phyloP scores from a whole-genome alignment of 1,140 invertebrate species.

The Zaprionus tsacasi region DNA sequence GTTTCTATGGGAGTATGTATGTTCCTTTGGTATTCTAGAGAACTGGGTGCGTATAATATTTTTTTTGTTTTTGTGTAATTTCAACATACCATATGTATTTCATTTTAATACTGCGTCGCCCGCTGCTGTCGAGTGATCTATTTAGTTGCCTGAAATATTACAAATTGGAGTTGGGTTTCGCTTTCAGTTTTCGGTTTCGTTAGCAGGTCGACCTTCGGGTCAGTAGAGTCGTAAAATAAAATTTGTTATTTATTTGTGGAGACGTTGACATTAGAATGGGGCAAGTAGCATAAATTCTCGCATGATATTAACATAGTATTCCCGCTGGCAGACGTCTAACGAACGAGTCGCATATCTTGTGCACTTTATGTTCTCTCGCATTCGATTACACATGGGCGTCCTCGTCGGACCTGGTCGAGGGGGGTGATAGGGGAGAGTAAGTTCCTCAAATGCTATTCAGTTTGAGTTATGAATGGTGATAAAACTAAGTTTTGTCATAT shows the following conservation, averaged over 20 bases:
- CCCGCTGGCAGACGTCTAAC: conserved; percentile 23
- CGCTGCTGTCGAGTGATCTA: conserved; percentile 47
- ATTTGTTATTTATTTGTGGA: conserved; percentile 64
- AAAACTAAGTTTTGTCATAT: conserved; percentile 41
- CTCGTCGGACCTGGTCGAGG: neutral
- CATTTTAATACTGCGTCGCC: conserved; percentile 17
- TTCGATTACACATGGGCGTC: conserved; percentile 59
- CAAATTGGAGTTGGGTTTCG: conserved; percentile 23
- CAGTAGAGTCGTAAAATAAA: conserved; percentile 70
- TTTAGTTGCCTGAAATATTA: conserved; percentile 40
- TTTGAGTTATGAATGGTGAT: conserved; percentile 67
- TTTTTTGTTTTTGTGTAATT: conserved; percentile 1
- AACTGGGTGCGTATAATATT: neutral
- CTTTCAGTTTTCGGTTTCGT: neutral
- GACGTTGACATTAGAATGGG: conserved; percentile 66
- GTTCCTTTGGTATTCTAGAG: conserved; percentile 16
- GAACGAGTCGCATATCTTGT: conserved; percentile 60
- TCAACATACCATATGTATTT: neutral
- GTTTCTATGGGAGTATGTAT: neutral
- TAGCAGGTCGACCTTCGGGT: conserved; percentile 51
- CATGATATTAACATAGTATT: conserved; percentile 60
- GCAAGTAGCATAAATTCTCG: conserved; percentile 70
- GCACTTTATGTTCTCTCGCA: conserved; percentile 76
- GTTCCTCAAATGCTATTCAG: conserved; percentile 45
- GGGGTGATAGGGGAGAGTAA: neutral